Evolutionary conservation across 1,140 invertebrate species (phyloP), one percentile per base, ranked within the genome.

Genomic region (Listronotus bonariensis): DNA sequence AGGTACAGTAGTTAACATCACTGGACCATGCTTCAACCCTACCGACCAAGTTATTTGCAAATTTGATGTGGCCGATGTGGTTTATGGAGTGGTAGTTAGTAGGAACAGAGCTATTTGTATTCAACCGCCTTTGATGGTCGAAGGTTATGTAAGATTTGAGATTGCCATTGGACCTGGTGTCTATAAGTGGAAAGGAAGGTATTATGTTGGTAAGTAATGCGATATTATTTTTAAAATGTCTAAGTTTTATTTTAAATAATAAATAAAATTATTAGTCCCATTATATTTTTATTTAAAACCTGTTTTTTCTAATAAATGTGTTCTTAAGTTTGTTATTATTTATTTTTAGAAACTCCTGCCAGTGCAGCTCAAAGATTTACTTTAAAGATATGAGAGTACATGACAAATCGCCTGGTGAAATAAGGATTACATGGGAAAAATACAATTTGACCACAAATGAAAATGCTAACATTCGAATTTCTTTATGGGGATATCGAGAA

Each of bases 1-100:
- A 3, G 95, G 95, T 9, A 95, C 93, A 0, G 87, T 96, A 45
- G 93, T 98, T 5, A 97, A 97, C 74, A 92, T 98, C 26, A 97
- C 95, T 0, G 95, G 95, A 0, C 95, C 95, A 9, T 98, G 95
- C 78, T 93, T 95, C 71, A 82, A 85, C 68, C 81, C 85, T 49
- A 83, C 83, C 0, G 84, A 84, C 14, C 87, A 90, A 68, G 86
- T 97, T 12, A 87, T 83, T 38, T 96, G 93, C 73, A 86, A 88
- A 64, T 94, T 94, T 72, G 91, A 94, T 71, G 79, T 79, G 0
- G 88, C 85, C 0, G 87, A 90, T 71, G 83, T 87, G 59, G 90
- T 94, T 4, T 76, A 83, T 6, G 92, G 92, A 12, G 87, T 83
- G 11, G 86, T 91, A 20, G 84, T 93, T 4, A 88, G 91, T 73